phyloP scores from a whole-genome alignment of 2,888 invertebrate genomes.

The Pachymerium ferrugineum region DNA sequence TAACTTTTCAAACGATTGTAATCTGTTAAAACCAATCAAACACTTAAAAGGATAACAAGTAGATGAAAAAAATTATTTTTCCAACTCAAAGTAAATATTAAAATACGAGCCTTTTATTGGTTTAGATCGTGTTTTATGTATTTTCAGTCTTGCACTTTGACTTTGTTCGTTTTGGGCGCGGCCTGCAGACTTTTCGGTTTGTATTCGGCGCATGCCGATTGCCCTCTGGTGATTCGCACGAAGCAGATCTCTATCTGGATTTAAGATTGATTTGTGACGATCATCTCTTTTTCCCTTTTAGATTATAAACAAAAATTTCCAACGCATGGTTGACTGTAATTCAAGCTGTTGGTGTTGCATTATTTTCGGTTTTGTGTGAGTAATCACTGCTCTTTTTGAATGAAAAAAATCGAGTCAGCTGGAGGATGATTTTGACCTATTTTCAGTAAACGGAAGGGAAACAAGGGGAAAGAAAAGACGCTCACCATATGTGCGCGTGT shows the following conservation, averaged over 20 bases:
- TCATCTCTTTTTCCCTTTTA: not conserved
- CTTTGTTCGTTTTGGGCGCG: not conserved
- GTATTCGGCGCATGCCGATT: conserved; percentile 7
- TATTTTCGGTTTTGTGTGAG: too few relatives aligned
- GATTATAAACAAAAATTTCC: too few relatives aligned
- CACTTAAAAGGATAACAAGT: not conserved
- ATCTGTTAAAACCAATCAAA: not conserved
- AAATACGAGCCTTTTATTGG: not conserved
- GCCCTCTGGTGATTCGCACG: not conserved
- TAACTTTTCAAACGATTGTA: not conserved
- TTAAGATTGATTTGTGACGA: not conserved
- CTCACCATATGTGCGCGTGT: not conserved
- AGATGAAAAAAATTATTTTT: not conserved
- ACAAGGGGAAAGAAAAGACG: not conserved
- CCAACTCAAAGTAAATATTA: not conserved
- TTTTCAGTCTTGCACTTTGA: not conserved
- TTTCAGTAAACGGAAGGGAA: not conserved
- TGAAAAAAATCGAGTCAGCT: not conserved
- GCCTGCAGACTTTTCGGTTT: not conserved
- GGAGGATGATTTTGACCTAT: conserved; percentile 7
- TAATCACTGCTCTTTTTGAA: too few relatives aligned
- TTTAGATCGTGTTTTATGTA: conserved; percentile 4
- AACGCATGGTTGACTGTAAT: too few relatives aligned
- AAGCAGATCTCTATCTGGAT: not conserved
- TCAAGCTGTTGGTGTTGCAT: too few relatives aligned